phyloP scores from a whole-genome alignment of 2,113 vertebrate species.

The Stomatorhinus ivindoensis region DNA sequence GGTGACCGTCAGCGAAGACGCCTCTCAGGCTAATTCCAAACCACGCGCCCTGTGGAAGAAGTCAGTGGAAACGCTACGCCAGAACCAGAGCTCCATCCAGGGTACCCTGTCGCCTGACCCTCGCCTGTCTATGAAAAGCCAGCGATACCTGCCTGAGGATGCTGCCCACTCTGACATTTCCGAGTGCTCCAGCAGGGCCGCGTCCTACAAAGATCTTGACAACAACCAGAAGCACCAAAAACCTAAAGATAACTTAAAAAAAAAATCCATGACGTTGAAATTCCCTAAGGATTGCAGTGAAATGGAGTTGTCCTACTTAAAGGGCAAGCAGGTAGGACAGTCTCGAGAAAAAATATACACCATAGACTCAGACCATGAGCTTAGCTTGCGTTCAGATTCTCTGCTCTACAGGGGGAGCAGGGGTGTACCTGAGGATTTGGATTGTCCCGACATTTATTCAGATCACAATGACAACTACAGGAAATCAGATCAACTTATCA shows the following conservation, averaged over 20 bases:
- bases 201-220: conserved; percentile 72
- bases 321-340: conserved; percentile 62
- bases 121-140: conserved; percentile 72
- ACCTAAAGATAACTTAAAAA: conserved; percentile 74
- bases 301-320: conserved; percentile 70
- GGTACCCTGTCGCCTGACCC: conserved; percentile 52
- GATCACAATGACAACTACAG: conserved; percentile 64
- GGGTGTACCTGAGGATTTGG: conserved; percentile 70
- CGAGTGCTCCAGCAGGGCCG: conserved; percentile 77
- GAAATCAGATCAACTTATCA: conserved; percentile 51
- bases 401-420: conserved; percentile 73
- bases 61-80: conserved; percentile 83
- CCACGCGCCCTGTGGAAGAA: conserved; percentile 90
- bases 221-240: conserved; percentile 70
- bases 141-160: conserved; percentile 87
- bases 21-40: conserved; percentile 71
- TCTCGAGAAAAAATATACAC: conserved; percentile 83
- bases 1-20: conserved; percentile 74
- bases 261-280: conserved; percentile 61
- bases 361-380: conserved; percentile 80
- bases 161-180: conserved; percentile 83
- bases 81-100: conserved; percentile 64
- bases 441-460: conserved; percentile 72
- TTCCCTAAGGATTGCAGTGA: conserved; percentile 71
- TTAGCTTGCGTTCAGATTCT: conserved; percentile 69